Conservation (phyloP, 2,888 invertebrate genomes). For the Mimas tiliae region DNA sequence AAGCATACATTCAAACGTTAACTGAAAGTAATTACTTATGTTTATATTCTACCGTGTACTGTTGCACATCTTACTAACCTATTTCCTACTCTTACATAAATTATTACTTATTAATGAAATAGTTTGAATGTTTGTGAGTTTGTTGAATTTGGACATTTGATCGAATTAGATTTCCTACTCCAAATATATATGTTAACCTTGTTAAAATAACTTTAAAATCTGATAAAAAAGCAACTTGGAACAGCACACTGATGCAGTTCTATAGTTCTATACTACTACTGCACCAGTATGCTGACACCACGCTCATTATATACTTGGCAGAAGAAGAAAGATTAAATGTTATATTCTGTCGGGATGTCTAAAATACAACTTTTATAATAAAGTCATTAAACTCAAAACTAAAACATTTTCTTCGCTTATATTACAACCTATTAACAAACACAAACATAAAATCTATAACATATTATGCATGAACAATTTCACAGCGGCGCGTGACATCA, state of each 20-base stretch:
- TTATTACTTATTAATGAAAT: too few relatives aligned
- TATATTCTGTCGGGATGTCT: not conserved
- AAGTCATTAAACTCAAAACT: not conserved
- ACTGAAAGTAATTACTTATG: constrained; percentile 71
- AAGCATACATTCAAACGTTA: constrained; percentile 76
- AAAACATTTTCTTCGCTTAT: not conserved
- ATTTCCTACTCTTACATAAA: not conserved
- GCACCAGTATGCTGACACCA: too few relatives aligned
- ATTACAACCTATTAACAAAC: constrained; percentile 1
- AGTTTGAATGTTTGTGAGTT: not conserved
- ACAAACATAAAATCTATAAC: constrained; percentile 11
- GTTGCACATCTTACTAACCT: not conserved
- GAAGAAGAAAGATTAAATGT: not conserved
- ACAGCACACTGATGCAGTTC: too few relatives aligned
- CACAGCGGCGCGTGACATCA: constrained; percentile 71
- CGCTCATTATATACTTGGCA: not conserved
- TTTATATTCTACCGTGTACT: constrained; percentile 28
- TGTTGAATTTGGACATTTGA: too few relatives aligned
- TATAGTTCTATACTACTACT: too few relatives aligned
- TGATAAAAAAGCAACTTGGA: not conserved
- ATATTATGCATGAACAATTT: constrained; percentile 29
- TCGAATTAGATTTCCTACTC: not conserved
- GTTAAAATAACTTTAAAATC: not conserved
- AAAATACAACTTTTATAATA: not conserved
- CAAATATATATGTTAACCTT: not conserved